Conservation (phyloP, 1,140 invertebrate species). For the Laupala kohalensis region DNA sequence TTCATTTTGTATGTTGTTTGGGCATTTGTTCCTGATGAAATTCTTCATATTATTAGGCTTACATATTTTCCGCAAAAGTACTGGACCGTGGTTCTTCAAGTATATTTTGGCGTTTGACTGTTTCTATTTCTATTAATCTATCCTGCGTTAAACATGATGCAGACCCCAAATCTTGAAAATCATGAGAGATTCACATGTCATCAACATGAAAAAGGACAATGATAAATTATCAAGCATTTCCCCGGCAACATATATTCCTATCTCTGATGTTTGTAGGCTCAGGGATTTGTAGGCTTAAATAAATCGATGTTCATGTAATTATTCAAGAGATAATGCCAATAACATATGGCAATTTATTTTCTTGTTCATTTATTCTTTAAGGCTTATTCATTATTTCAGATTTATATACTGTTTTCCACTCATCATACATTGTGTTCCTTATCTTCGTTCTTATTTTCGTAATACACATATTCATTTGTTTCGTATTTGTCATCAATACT, state of each 20-base stretch:
- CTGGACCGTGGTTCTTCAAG: conserved; percentile 74
- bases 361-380: no score
- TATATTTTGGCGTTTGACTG: conserved; percentile 56
- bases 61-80: conserved; percentile 78
- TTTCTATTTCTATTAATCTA: conserved; percentile 72
- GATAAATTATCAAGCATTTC: conserved; percentile 31
- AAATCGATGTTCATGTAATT: no score
- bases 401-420: no score
- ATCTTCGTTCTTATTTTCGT: no score
- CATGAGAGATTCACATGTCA: conserved; percentile 47
- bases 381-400: no score
- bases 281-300: no score
- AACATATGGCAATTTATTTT: no score
- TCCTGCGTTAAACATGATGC: conserved; percentile 62
- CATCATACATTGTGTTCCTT: no score
- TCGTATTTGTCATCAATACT: no score
- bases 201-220: conserved; percentile 18
- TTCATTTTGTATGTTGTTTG: conserved; percentile 69
- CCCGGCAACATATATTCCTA: conserved; percentile 42
- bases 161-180: conserved; percentile 60
- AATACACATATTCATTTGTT: no score
- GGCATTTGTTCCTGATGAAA: conserved; percentile 61
- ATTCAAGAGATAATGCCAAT: no score
- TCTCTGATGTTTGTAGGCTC: conserved; percentile 39
- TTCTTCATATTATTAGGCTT: conserved; percentile 51